These are phyloP conservation scores for Lathronympha strigana DNA, from an alignment of 2,888 invertebrate genomes.

Conservation along the genomic window DNA sequence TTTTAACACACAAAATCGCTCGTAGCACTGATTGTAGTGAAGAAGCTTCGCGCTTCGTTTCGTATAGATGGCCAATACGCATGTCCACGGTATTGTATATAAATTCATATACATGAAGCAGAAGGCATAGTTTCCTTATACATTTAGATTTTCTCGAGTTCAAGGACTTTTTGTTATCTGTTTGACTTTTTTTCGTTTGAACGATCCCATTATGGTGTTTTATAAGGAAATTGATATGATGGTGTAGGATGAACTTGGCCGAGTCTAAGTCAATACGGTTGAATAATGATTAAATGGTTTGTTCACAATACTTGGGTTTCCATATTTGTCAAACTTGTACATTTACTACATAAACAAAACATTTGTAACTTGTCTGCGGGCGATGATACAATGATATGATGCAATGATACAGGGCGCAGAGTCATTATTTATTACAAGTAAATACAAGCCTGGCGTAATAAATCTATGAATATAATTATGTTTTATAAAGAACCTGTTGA, in stretches of 20 bases:
- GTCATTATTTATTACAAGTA: background rate
- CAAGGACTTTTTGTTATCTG: conserved; percentile 78
- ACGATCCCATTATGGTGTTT: conserved; percentile 58
- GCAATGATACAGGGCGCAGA: background rate
- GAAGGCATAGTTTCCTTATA: conserved; percentile 79
- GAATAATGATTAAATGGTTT: conserved; percentile 29
- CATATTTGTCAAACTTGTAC: conserved; percentile 16
- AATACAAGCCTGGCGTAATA: background rate
- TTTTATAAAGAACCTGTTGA: conserved; percentile 1
- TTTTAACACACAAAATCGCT: conserved; percentile 57
- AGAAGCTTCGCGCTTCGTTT: conserved; percentile 79
- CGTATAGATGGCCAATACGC: conserved; percentile 81
- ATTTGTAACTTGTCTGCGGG: background rate
- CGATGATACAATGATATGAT: background rate
- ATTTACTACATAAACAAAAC: background rate
- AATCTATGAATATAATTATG: background rate
- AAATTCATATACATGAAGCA: conserved; percentile 65
- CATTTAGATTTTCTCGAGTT: conserved; percentile 80
- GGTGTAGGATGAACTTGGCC: conserved; percentile 25
- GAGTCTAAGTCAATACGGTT: conserved; percentile 22
- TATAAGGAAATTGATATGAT: conserved; percentile 48
- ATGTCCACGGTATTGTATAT: conserved; percentile 80
- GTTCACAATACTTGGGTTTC: conserved; percentile 15
- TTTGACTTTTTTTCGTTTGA: conserved; percentile 67
- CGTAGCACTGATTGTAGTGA: conserved; percentile 59